Percentiles rank a stretch among this genome's conserved stretches.
These are phyloP conservation scores for Neoseiulus cucumeris DNA, from an alignment of 1,140 invertebrate genomes.

Conservation along the genomic window DNA sequence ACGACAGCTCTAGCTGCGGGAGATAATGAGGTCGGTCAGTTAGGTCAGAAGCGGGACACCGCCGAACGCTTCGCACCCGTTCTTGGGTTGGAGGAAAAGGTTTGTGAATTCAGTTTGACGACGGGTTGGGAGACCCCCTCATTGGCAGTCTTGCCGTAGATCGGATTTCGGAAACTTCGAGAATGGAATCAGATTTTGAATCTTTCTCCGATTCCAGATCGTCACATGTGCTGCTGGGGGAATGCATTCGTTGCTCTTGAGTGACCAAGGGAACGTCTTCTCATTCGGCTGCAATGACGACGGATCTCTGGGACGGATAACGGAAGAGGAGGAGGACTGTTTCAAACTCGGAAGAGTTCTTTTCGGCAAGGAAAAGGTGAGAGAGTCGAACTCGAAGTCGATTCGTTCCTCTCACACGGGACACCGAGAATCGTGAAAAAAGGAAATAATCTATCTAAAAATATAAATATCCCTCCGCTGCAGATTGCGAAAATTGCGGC, in stretches of 20 bases:
- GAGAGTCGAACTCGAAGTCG: too few species aligned
- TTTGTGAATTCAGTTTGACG: too few species aligned
- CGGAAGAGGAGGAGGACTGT: not conserved
- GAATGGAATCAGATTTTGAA: not conserved
- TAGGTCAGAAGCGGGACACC: not conserved
- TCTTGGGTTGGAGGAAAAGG: too few species aligned
- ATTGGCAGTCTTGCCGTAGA: not conserved
- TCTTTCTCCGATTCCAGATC: not conserved
- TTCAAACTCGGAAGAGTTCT: not conserved
- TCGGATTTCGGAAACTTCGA: not conserved
- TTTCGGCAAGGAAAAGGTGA: not conserved
- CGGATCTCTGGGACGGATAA: not conserved
- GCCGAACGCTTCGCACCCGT: too few species aligned
- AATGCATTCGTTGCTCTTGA: slow-evolving; percentile 6
- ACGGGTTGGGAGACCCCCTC: too few species aligned
- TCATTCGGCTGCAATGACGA: slow-evolving; percentile 8
- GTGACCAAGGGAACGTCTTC: not conserved
- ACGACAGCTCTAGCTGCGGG: not conserved
- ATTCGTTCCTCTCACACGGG: too few species aligned
- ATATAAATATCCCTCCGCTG: not conserved
- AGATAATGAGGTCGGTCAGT: not conserved
- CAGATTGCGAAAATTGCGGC: not conserved
- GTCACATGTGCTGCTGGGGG: not conserved
- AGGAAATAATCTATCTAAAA: not conserved
- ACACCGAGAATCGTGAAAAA: too few species aligned